A percentile compares a stretch with the other conserved stretches of the same genome.
phyloP scores from a whole-genome alignment of 2,113 vertebrate species.

The Panurus biarmicus region DNA sequence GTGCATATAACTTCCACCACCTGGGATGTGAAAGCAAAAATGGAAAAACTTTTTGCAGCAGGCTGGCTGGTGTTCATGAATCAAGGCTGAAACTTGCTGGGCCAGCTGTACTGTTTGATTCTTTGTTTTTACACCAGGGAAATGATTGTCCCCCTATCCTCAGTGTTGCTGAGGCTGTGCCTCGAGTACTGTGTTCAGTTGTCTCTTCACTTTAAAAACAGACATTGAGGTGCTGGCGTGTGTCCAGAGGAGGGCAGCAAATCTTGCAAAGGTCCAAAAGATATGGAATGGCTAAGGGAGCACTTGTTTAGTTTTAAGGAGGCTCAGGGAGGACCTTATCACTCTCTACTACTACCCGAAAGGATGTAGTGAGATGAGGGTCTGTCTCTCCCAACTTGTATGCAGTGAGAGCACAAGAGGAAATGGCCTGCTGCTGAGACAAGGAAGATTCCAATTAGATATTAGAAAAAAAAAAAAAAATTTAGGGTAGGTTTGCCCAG shows the following conservation, averaged over 20 bases:
- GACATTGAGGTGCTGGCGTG: accelerated
- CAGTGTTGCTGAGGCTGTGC: not conserved
- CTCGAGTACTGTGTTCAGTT: not conserved
- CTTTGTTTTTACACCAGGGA: not conserved
- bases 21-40: not conserved
- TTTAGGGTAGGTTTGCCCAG: not conserved
- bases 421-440: not conserved
- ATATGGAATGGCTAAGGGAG: not conserved
- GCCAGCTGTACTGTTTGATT: accelerated
- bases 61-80: not conserved
- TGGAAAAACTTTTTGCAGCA: not conserved
- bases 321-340: accelerated
- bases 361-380: not conserved
- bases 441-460: not conserved
- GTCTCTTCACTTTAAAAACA: not conserved
- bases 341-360: not conserved
- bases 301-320: not conserved
- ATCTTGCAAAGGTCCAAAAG: not conserved
- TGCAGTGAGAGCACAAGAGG: not conserved
- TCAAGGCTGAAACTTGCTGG: not conserved
- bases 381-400: accelerated
- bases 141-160: not conserved
- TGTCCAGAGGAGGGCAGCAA: not conserved
- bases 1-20: not conserved
- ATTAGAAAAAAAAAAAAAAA: accelerated